phyloP scores from a whole-genome alignment of 1,140 invertebrate species.

The Hestina assimilis region DNA sequence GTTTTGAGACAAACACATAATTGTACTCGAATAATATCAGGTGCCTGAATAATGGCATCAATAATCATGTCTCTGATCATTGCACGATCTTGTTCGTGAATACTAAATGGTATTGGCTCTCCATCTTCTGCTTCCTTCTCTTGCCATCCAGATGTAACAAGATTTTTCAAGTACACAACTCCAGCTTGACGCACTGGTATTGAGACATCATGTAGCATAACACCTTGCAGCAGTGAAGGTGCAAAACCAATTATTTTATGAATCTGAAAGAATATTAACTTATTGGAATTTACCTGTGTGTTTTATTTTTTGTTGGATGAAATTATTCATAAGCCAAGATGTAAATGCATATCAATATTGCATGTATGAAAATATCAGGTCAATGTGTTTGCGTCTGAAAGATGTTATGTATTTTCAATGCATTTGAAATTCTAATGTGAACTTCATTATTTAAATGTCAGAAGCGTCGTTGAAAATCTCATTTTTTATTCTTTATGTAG shows the following conservation, averaged over 20 bases:
- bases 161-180: slow-evolving; percentile 98
- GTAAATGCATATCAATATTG: too few relatives aligned
- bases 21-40: slow-evolving; percentile 93
- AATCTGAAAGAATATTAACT: slow-evolving; percentile 48
- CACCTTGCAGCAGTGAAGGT: slow-evolving; percentile 93
- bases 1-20: slow-evolving; percentile 93
- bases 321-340: too few relatives aligned
- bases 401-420: neutral
- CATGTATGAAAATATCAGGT: neutral
- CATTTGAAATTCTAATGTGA: neutral
- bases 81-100: slow-evolving; percentile 97
- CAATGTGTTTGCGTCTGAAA: neutral
- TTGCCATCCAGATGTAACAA: slow-evolving; percentile 93
- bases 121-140: slow-evolving; percentile 89
- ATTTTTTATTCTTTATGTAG: slow-evolving; percentile 3
- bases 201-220: slow-evolving; percentile 93
- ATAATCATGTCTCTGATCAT: slow-evolving; percentile 96
- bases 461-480: neutral
- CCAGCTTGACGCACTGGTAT: slow-evolving; percentile 96
- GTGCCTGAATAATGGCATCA: slow-evolving; percentile 95
- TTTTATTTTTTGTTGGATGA: too few relatives aligned
- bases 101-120: slow-evolving; percentile 87
- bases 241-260: slow-evolving; percentile 88
- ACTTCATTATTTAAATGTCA: neutral
- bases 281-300: too few relatives aligned